phyloP scores from a whole-genome alignment of 2,888 invertebrate genomes.

The Steinernema carpocapsae region DNA sequence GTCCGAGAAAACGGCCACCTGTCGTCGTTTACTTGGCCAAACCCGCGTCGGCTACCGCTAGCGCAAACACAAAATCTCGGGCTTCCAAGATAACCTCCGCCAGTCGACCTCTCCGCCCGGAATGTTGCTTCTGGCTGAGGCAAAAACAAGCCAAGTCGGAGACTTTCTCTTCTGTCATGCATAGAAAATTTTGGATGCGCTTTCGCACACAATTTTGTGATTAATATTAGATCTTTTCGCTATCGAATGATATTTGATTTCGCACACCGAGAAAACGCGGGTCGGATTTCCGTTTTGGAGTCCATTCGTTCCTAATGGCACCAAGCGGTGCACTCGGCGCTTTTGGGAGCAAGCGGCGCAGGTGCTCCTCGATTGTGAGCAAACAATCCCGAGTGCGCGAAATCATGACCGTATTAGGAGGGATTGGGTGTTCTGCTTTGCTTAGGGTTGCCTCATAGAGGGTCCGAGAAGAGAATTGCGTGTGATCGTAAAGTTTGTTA shows the following conservation, averaged over 20 bases:
- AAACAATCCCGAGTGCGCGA: slow-evolving; percentile 33
- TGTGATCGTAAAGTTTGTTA: slow-evolving; percentile 30
- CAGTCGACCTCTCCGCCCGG: neutral
- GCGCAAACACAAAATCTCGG: slow-evolving; percentile 30
- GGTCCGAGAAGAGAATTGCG: neutral
- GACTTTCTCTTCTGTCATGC: neutral
- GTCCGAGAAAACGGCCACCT: slow-evolving; percentile 18
- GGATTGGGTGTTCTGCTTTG: neutral
- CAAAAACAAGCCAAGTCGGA: neutral
- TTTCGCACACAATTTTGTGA: slow-evolving; percentile 31
- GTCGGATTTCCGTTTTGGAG: slow-evolving; percentile 29
- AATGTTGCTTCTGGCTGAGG: neutral
- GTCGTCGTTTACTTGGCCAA: neutral
- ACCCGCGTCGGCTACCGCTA: neutral
- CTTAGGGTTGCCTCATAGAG: neutral
- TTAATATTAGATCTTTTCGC: slow-evolving; percentile 27
- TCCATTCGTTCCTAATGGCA: slow-evolving; percentile 18
- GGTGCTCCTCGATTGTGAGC: neutral
- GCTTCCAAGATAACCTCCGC: neutral
- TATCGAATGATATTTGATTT: slow-evolving; percentile 35
- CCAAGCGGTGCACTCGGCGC: neutral
- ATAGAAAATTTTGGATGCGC: slow-evolving; percentile 8
- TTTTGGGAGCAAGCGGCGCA: neutral
- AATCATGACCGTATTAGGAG: slow-evolving; percentile 34
- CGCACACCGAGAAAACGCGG: neutral